phyloP scores from a whole-genome alignment of 1,140 invertebrate genomes.

The Aleiodes sp. region DNA sequence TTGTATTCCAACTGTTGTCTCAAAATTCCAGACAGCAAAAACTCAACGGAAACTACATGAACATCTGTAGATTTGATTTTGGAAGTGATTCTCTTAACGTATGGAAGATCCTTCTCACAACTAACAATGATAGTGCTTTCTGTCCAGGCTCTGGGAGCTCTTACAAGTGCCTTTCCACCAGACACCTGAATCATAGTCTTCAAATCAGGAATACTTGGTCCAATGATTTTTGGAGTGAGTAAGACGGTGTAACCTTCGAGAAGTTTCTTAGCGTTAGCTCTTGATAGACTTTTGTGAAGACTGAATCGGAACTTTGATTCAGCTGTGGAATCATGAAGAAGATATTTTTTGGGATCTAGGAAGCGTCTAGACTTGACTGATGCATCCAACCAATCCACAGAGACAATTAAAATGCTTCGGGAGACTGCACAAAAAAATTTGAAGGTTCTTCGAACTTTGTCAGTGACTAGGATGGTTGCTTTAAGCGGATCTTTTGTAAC shows the following conservation, averaged over 20 bases:
- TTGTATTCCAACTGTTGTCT: slow-evolving; percentile 59
- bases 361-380: slow-evolving; percentile 49
- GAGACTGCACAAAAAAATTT: slow-evolving; percentile 66
- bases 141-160: slow-evolving; percentile 53
- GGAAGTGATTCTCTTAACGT: slow-evolving; percentile 50
- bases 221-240: slow-evolving; percentile 60
- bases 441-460: slow-evolving; percentile 64
- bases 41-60: slow-evolving; percentile 61
- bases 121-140: slow-evolving; percentile 58
- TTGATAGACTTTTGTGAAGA: slow-evolving; percentile 54
- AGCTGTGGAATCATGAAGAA: slow-evolving; percentile 58
- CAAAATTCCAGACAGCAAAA: slow-evolving; percentile 63
- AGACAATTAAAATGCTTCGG: slow-evolving; percentile 61
- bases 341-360: slow-evolving; percentile 54
- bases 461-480: slow-evolving; percentile 64
- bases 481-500: slow-evolving; percentile 53
- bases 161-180: slow-evolving; percentile 53
- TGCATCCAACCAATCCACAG: slow-evolving; percentile 59
- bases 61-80: slow-evolving; percentile 51
- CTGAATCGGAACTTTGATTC: slow-evolving; percentile 62
- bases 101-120: slow-evolving; percentile 49
- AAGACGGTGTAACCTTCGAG: slow-evolving; percentile 57
- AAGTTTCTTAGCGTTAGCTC: slow-evolving; percentile 52
- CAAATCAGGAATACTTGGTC: slow-evolving; percentile 60
- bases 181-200: slow-evolving; percentile 62